Evolutionary conservation across 2,113 vertebrate species (phyloP), one percentile per base, ranked within the genome.

Genomic region (Zingel zingel): DNA sequence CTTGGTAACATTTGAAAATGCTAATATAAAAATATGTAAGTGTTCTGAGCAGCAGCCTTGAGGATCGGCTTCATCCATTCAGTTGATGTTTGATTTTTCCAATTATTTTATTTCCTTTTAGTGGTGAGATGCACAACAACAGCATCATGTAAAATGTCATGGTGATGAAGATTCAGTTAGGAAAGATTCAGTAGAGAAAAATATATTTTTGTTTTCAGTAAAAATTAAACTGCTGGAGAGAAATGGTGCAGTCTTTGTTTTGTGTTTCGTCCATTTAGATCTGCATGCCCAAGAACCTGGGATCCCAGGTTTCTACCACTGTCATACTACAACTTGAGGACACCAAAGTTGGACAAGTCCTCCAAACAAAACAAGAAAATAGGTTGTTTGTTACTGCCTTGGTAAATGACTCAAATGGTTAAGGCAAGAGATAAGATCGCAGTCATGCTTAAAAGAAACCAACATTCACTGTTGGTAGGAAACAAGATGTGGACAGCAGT

Each of bases 1-100:
- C 14, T 65, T 62, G 51, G 53, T 56, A 71, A 72, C 74, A 82
- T 75, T 81, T 84, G 81, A 61, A 71, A 83, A 80, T 69, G 50
- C n/a, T 68, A 76, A 66, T 62, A 21, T 3, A 36, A 23, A n/a
- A 74, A 81, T 74, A 21, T 74, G 39, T 23, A 77, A 39, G 39
- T 79, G 76, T 74, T 65, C 43, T 21, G 30, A 61, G 68, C 62
- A 23, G 77, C 68, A 70, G 73, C 43, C 67, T 69, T 54, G 18
- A 57, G 51, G 63, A 63, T 74, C 33, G 43, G 72, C 58, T 50
- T 69, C 23, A 21, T n/a, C 30, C 50, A 15, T 64, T 64, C 33
- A 66, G n/a, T 63, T 59, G 62, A 68, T 67, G 51, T 65, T 80
- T 57, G 1, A 39, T 39, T 48, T 79, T 66, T 71, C 25, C 69